Conservation (phyloP, 2,888 invertebrate genomes). For the Zhengitettix transpicula region DNA sequence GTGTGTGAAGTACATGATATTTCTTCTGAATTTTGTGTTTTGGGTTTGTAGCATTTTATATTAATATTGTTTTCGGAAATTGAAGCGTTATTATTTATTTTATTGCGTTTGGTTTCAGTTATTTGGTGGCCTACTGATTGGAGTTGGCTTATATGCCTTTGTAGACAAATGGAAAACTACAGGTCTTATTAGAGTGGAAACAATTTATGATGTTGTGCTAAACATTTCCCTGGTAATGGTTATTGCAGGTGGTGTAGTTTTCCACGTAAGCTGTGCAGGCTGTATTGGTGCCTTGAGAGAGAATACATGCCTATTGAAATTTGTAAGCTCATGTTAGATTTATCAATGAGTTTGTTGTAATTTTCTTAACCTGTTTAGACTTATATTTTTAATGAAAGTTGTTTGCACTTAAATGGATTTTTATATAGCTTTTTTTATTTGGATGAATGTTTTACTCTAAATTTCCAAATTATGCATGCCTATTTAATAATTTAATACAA, state of each 20-base stretch:
- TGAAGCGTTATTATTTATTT: background rate
- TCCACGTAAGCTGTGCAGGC: conserved; percentile 84
- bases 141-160: conserved; percentile 79
- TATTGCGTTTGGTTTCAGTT: conserved; percentile 41
- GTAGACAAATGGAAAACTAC: conserved; percentile 85
- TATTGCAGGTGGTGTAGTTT: conserved; percentile 79
- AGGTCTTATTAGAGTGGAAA: conserved; percentile 67
- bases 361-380: no score
- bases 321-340: conserved; percentile 52
- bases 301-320: conserved; percentile 80
- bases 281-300: conserved; percentile 82
- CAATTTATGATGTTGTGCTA: conserved; percentile 74
- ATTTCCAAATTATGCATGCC: no score
- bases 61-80: background rate
- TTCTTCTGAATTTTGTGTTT: conserved; percentile 74
- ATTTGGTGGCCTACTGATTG: conserved; percentile 70
- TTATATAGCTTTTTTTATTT: background rate
- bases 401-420: background rate
- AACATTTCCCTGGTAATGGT: conserved; percentile 83
- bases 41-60: conserved; percentile 48
- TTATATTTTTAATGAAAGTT: background rate
- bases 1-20: conserved; percentile 79
- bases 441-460: background rate
- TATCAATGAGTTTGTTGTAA: no score
- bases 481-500: no score